Base-by-base conservation (phyloP, 2,797 vertebrate genomes). In the Hozukius guyotensis region DNA sequence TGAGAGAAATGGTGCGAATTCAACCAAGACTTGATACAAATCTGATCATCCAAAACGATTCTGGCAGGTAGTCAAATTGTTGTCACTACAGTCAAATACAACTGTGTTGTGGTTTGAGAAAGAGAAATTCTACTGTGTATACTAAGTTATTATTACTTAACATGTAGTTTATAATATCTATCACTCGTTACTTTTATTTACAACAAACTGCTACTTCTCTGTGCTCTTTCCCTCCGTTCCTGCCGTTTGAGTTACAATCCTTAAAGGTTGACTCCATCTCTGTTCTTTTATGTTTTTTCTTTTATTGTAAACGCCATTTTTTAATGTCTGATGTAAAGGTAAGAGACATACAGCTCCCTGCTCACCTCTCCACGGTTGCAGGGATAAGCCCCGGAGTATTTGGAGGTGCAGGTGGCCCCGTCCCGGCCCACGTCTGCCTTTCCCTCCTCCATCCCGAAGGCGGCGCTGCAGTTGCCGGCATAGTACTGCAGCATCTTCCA, bases 301-400 rank as follows among this genome's bases (percentile, higher is more conserved):
- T 46, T 46, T 46, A 16, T 0, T 46, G 13, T 42, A 0, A 42
- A 16, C 13, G 38, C 18, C 42, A 27, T 6, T 57, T 38, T 22
- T 36, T 29, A 20, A 25, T 8, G 9, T 52, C 20, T 31, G 4
- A 49, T 72, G 25, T 72, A 18, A 55, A 13, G 24, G 53, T 55
- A 55, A 55, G 5, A 13, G 56, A 27, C 25, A 13, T 0, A 1
- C 14, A 16, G 49, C 25, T 59, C 16, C 46, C 1, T 53, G 82
- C 96, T 96, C 94, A 99, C 98, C 98, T 99, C 99, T 95, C 98
- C 99, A 81, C 97, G 96, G 3, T 94, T 97, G 93, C 99, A 99
- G 34, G 99, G 98, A 68, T 95, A 95, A 27, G 96, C 95, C 69
- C 89, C 94, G 0, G 99, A 99, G 87, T 99, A 99, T 92, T 98